Conservation (phyloP, 2,888 invertebrate genomes). For the Prosopocoilus inquinatus region DNA sequence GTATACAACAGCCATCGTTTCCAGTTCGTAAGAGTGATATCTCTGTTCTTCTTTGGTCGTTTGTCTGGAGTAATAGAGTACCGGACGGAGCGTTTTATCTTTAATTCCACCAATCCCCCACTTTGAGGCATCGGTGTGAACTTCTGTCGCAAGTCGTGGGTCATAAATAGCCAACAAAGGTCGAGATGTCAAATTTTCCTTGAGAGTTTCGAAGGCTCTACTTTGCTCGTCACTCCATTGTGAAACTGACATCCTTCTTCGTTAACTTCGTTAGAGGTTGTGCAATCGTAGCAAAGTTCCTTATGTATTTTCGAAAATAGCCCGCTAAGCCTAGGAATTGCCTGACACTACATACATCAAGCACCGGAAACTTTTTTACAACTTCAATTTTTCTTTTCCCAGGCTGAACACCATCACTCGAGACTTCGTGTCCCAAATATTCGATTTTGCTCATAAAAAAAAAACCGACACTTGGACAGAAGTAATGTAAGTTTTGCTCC, state of each 20-base stretch:
- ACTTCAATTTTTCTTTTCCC: slow-evolving; percentile 16
- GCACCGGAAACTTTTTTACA: slow-evolving; percentile 14
- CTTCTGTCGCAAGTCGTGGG: slow-evolving; percentile 17
- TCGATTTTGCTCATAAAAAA: slow-evolving; percentile 14
- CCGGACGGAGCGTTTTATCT: slow-evolving; percentile 11
- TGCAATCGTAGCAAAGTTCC: slow-evolving; percentile 22
- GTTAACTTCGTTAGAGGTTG: slow-evolving; percentile 20
- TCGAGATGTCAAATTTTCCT: slow-evolving; percentile 7
- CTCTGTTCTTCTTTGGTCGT: slow-evolving; percentile 17
- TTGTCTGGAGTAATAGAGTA: slow-evolving; percentile 17
- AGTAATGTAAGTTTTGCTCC: slow-evolving; percentile 5
- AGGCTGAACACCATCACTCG: slow-evolving; percentile 13
- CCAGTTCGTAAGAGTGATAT: slow-evolving; percentile 35
- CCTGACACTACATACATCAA: slow-evolving; percentile 10
- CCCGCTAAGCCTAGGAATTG: slow-evolving; percentile 27
- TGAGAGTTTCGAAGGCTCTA: slow-evolving; percentile 11
- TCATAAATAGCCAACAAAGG: slow-evolving; percentile 16
- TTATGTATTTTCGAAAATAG: slow-evolving; percentile 30
- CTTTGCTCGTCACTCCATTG: slow-evolving; percentile 6
- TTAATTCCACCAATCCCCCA: slow-evolving; percentile 20
- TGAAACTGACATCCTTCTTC: slow-evolving; percentile 15
- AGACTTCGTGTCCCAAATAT: slow-evolving; percentile 21
- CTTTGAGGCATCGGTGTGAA: slow-evolving; percentile 27
- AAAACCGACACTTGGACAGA: slow-evolving; percentile 20
- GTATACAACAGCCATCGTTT: slow-evolving; percentile 38